Evolutionary conservation across 2,888 invertebrate genomes (phyloP).

Genomic region (Buathra laborator): DNA sequence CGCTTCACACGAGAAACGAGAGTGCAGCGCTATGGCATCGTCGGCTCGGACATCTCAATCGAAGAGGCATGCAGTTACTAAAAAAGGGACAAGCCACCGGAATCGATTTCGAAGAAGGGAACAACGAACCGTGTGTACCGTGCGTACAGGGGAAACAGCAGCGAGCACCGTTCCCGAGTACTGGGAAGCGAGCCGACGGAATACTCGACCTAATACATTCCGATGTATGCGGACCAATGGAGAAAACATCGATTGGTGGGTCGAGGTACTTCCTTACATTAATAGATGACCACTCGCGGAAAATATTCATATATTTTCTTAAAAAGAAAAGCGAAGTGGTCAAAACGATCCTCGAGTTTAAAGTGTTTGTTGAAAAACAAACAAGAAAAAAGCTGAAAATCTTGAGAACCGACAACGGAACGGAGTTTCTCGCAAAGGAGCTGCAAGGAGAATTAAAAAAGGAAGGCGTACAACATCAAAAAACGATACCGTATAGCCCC

Average conservation of each 20-base stretch:
- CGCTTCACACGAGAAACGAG: slow-evolving; percentile 39
- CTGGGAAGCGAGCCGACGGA: background rate
- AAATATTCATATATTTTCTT: slow-evolving; percentile 12
- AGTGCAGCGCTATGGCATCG: slow-evolving; percentile 50
- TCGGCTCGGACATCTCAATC: slow-evolving; percentile 61
- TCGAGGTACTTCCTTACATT: slow-evolving; percentile 24
- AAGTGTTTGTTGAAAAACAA: slow-evolving; percentile 17
- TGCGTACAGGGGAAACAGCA: slow-evolving; percentile 20
- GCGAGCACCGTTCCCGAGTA: slow-evolving; percentile 7
- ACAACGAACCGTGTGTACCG: background rate
- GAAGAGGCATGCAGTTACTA: background rate
- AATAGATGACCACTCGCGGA: slow-evolving; percentile 16
- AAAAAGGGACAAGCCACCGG: background rate
- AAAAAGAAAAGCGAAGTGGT: slow-evolving; percentile 24
- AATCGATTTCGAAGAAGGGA: slow-evolving; percentile 16
- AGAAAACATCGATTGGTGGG: slow-evolving; percentile 7
- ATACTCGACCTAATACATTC: slow-evolving; percentile 25
- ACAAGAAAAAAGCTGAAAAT: slow-evolving; percentile 5
- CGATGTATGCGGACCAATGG: slow-evolving; percentile 32
- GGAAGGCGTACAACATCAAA: background rate
- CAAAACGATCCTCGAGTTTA: background rate
- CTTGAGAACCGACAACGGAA: slow-evolving; percentile 25
- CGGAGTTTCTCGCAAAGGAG: slow-evolving; percentile 6
- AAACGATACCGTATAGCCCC: slow-evolving; percentile 3
- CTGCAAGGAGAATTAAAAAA: background rate